Evolutionary conservation across 2,113 vertebrate species (phyloP), one percentile per base, ranked within the genome.

Genomic region (Brienomyrus brachyistius): DNA sequence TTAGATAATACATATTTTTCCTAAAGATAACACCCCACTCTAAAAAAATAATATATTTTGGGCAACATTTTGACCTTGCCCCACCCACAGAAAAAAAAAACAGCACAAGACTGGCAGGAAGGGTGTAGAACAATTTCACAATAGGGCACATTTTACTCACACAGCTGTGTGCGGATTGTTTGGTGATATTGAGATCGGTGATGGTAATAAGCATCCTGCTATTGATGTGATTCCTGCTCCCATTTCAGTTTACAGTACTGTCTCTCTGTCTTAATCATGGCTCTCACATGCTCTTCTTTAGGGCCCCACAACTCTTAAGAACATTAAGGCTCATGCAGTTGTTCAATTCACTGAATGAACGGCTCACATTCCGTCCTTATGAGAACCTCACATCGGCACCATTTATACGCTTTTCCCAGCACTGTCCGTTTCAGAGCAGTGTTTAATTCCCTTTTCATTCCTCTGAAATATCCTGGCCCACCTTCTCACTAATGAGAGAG

Each of bases 1-100:
- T 96, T 95, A 96, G 91, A 96, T 96, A 96, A 96, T 94, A 94
- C 62, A 31, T 13, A 70, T 86, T 51, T 45, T 96, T 96, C 95
- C 43, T 97, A 96, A 95, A 74, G 10, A 50, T 50, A 47, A 45
- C 17, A 43, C 45, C 40, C 31, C 40, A 40, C 80, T 83, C 17
- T 21, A 47, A 23, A 43, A 77, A 84, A 84, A 48, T 47, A 48
- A 48, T 8, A 84, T 84, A 48, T 84, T 48, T 82, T 43, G 13
- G 40, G 7, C 62, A 70, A 11, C 59, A 66, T 66, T 66, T 13
- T 77, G 70, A 77, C 17, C 1, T 43, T 80, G 35, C 31, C 70
- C 74, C 31, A 40, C 35, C 35, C 74, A 40, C 2, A 8, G 5
- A n/a, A 31, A 31, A 31, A 31, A 77, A 40, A 19, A 80, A 43